Conservation (phyloP, 1,140 invertebrate genomes). For the Drosophila orosa region DNA sequence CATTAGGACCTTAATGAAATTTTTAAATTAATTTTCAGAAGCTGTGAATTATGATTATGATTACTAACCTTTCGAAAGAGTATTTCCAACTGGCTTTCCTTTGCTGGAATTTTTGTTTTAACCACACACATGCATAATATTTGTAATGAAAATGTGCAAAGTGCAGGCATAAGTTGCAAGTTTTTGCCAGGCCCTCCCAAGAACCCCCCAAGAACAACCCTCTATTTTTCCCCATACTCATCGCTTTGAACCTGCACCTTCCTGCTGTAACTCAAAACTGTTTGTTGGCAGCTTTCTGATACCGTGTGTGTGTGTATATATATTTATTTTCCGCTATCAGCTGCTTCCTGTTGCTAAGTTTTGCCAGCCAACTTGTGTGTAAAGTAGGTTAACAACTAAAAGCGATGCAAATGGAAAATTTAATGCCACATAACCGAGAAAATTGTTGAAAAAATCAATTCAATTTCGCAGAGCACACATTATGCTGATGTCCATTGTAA, state of each 20-base stretch:
- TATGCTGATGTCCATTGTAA: conserved; percentile 64
- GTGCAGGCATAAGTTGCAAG: conserved; percentile 72
- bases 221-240: neutral
- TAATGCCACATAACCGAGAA: conserved; percentile 51
- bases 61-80: conserved; percentile 3
- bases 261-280: conserved; percentile 73
- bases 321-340: conserved; percentile 63
- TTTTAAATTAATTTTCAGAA: neutral
- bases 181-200: conserved; percentile 44
- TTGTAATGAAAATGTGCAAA: conserved; percentile 71
- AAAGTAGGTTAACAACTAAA: conserved; percentile 47
- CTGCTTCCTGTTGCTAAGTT: conserved; percentile 79
- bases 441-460: conserved; percentile 66
- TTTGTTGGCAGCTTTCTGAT: conserved; percentile 69
- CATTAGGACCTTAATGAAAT: neutral
- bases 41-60: too few species aligned
- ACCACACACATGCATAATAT: conserved; percentile 48
- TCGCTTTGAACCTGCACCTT: conserved; percentile 70
- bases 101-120: conserved; percentile 7
- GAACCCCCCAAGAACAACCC: neutral
- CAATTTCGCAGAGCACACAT: conserved; percentile 42
- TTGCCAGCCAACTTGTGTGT: conserved; percentile 35
- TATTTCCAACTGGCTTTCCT: neutral
- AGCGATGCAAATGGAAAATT: conserved; percentile 44
- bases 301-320: conserved; percentile 39